Evolutionary conservation across 2,113 vertebrate species (phyloP), one percentile per base, ranked within the genome.

Genomic region (Pituophis catenifer): DNA sequence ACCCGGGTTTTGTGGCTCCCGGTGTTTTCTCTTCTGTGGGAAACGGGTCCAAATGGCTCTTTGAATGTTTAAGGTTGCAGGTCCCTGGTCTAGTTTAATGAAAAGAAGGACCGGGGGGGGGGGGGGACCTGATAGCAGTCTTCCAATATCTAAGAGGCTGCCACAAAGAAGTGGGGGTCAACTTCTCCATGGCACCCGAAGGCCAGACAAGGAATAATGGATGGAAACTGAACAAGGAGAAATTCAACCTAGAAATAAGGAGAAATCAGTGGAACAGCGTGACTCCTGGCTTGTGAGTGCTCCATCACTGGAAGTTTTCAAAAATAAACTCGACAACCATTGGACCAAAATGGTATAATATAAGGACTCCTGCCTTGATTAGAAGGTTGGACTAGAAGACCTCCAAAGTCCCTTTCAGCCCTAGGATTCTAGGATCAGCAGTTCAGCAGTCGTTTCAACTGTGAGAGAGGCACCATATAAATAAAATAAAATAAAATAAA

Each of bases 61-160:
- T 44, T 44, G 38, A 44, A 0, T 44, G 3, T 44, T 44, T 44
- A 44, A 44, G 2, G 38, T 44, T 44, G 38, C 38, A 44, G 38
- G 2, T 2, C 38, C 38, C 38, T 44, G 38, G 48, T 48, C 48
- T 48, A 6, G 48, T 48, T 48, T 48, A 48, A 48, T 48, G 48
- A 48, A 29, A 1, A 65, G 0, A 13, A 65, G 4, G 26, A 5
- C 4, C 0, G 1, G 26, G 26, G 62, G 38, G 26, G 26, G 62
- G 38, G 38, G 62, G 0, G 62, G 0, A 29, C 26, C 29, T 0
- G 62, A n/a, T 65, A 65, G 26, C 62, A 13, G 26, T 1, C 0
- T 65, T 13, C 11, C 3, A n/a, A 1, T 59, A 65, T n/a, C 0
- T 29, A 0, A 65, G 62, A 26, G 62, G 4, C 26, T 65, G 62